Percentiles rank a stretch among this genome's conserved stretches.
Evolutionary conservation across 1,140 invertebrate genomes (phyloP).

Genomic region (Oryzaephilus surinamensis): DNA sequence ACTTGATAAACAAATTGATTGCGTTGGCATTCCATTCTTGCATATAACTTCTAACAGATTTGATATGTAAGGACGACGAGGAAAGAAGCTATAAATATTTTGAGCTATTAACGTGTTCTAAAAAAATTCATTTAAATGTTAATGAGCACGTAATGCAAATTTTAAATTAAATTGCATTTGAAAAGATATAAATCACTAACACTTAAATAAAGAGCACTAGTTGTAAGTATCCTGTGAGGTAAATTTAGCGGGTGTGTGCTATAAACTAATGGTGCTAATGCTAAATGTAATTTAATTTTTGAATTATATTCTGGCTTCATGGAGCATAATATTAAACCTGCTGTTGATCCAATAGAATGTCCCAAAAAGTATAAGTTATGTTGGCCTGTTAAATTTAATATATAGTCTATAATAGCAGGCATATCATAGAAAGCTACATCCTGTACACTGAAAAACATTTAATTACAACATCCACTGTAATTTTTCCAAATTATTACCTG

Average conservation of each 20-base stretch:
- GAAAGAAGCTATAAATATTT: slow-evolving; percentile 24
- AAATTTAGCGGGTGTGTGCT: slow-evolving; percentile 23
- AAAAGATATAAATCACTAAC: slow-evolving; percentile 18
- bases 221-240: slow-evolving; percentile 17
- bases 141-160: too few species aligned
- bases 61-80: slow-evolving; percentile 17
- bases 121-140: too few species aligned
- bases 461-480: not conserved
- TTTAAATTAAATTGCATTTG: too few species aligned
- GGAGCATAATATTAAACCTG: slow-evolving; percentile 38
- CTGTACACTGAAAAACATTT: slow-evolving; percentile 5
- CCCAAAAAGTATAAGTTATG: slow-evolving; percentile 43
- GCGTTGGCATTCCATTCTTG: slow-evolving; percentile 35
- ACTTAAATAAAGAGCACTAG: slow-evolving; percentile 12
- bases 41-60: slow-evolving; percentile 31
- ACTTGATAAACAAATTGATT: slow-evolving; percentile 42
- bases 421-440: slow-evolving; percentile 4
- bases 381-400: slow-evolving; percentile 38
- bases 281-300: slow-evolving; percentile 39
- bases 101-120: too few species aligned
- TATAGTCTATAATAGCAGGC: slow-evolving; percentile 6
- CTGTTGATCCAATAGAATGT: slow-evolving; percentile 51
- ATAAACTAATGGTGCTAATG: slow-evolving; percentile 44
- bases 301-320: slow-evolving; percentile 42
- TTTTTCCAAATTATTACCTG: slow-evolving; percentile 31